These are phyloP conservation scores for Empis stercorea DNA, from an alignment of 2,888 invertebrate genomes.

Conservation along the genomic window DNA sequence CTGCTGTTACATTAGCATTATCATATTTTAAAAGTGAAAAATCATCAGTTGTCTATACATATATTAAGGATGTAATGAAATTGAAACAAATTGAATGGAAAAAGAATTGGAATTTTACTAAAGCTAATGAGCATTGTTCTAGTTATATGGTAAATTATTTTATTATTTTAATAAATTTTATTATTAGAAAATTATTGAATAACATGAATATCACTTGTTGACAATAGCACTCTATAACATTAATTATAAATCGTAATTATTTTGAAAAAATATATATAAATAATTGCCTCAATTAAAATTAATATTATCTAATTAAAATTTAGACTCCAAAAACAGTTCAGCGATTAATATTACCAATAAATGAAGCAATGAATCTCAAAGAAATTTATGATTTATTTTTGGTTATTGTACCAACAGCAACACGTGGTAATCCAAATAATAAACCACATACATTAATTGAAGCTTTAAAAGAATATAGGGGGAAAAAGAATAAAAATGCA, in stretches of 20 bases:
- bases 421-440: slow-evolving; percentile 25
- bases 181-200: too few species aligned
- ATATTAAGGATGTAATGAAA: slow-evolving; percentile 16
- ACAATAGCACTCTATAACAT: too few species aligned
- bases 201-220: too few species aligned
- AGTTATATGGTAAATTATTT: slow-evolving; percentile 10
- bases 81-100: slow-evolving; percentile 22
- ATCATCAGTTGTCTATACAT: slow-evolving; percentile 21
- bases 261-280: too few species aligned
- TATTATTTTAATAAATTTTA: too few species aligned
- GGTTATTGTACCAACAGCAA: slow-evolving; percentile 27
- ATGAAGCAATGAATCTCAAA: slow-evolving; percentile 17
- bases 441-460: slow-evolving; percentile 18
- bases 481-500: slow-evolving; percentile 22
- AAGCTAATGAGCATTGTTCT: slow-evolving; percentile 14
- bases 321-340: slow-evolving; percentile 21
- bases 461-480: slow-evolving; percentile 24
- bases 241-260: too few species aligned
- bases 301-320: neutral
- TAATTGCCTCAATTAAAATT: neutral
- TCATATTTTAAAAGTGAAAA: slow-evolving; percentile 25
- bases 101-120: slow-evolving; percentile 15
- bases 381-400: slow-evolving; percentile 28
- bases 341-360: slow-evolving; percentile 21
- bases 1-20: slow-evolving; percentile 26